These are phyloP conservation scores for Eledone cirrhosa DNA, from an alignment of 2,888 invertebrate species.

Conservation along the genomic window DNA sequence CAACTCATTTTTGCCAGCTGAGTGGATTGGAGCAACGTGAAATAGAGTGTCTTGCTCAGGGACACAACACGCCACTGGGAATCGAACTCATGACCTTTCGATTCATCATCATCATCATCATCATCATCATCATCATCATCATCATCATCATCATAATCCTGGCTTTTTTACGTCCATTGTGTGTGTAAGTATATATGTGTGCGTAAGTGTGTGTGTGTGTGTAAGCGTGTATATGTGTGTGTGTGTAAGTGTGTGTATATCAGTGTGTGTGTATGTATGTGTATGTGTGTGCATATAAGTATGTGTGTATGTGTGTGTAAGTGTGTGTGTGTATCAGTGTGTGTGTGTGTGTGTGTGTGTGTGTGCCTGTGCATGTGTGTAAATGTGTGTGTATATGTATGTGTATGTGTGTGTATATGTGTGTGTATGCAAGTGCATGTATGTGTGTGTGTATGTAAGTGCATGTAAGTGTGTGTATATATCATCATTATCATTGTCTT, in stretches of 20 bases:
- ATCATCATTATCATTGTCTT: too few species aligned
- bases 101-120: too few species aligned
- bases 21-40: too few species aligned
- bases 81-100: too few species aligned
- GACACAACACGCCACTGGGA: too few species aligned
- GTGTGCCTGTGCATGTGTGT: background rate
- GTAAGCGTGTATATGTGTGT: background rate
- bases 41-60: too few species aligned
- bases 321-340: background rate
- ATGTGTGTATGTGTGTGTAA: background rate
- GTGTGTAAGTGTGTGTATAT: background rate
- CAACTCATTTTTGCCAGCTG: too few species aligned
- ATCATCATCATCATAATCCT: too few species aligned
- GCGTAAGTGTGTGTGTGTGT: background rate
- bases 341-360: background rate
- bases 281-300: background rate
- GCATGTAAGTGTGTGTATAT: background rate
- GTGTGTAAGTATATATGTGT: background rate
- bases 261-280: background rate
- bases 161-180: too few species aligned
- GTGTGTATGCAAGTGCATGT: background rate
- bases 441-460: background rate
- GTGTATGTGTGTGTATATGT: background rate
- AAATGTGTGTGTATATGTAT: background rate
- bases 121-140: too few species aligned